Evolutionary conservation across 2,888 invertebrate genomes (phyloP), one percentile per base, ranked within the genome.

Genomic region (Drosophila sordidula): DNA sequence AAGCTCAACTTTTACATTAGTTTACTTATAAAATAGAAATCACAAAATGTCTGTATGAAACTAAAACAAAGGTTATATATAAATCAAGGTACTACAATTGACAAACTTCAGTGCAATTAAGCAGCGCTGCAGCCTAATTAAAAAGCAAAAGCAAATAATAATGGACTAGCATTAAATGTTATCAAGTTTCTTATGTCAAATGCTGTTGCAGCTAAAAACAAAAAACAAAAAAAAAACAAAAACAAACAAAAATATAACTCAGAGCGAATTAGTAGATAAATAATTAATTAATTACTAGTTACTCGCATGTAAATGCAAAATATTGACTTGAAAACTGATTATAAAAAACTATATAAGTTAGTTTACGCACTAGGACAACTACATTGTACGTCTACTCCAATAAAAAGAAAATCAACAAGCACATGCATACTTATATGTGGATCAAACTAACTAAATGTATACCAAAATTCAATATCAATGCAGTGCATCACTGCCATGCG

Each of bases 1-100:
- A 82, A 84, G 75, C 75, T 75, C 85, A 90, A 87, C 79, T 90
- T 82, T 82, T 90, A 75, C 90, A 90, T 79, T 90, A 89, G 87
- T 54, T 80, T 73, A 79, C 51, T 54, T 42, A 50, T 32, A 65
- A 34, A 12, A 34, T 12, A 12, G 9, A 57, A 29, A 45, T 25
- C 32, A 75, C 22, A 56, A 34, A 49, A 57, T 14, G 25, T 34
- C 42, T 47, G 25, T 49, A 66, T 36, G 22, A 18, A 18, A 54
- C 34, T 29, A 32, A 66, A 42, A 26, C 25, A 47, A 36, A 38
- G 25, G n/a, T 45, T 25, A 34, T 54, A 47, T 34, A 54, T 29
- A 52, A 56, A 39, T 46, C 38, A 36, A 55, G 47, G 61, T 61
- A 62, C 62, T 67, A 55, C 26, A 54, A 52, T 49, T 66, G 47